Conservation (phyloP, 2,888 invertebrate genomes). For the Eledona agricola region DNA sequence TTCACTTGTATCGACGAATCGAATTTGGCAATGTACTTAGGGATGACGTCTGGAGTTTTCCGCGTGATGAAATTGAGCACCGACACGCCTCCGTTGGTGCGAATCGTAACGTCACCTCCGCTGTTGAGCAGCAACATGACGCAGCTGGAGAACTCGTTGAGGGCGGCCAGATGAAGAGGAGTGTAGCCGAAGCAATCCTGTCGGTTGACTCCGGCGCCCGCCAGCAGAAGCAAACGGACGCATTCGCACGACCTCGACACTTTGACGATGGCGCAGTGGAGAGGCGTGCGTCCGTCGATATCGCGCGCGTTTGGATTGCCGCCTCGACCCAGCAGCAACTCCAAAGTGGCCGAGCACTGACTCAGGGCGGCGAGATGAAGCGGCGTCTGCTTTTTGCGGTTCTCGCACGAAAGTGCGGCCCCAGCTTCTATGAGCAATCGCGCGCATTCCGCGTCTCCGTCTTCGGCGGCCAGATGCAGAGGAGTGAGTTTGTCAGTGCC, state of each 20-base stretch:
- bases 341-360: constrained; percentile 80
- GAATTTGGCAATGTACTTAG: constrained; percentile 69
- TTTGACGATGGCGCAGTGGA: constrained; percentile 84
- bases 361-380: constrained; percentile 84
- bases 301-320: constrained; percentile 68
- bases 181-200: constrained; percentile 86
- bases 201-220: constrained; percentile 77
- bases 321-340: constrained; percentile 71
- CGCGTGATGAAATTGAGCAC: constrained; percentile 83
- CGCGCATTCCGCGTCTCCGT: constrained; percentile 83
- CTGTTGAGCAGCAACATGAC: constrained; percentile 77
- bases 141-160: constrained; percentile 82
- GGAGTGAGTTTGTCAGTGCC: constrained; percentile 80
- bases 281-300: constrained; percentile 77
- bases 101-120: constrained; percentile 82
- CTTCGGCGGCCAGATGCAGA: constrained; percentile 87
- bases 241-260: constrained; percentile 77
- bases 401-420: constrained; percentile 79
- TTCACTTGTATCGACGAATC: constrained; percentile 80
- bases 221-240: constrained; percentile 70
- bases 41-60: constrained; percentile 84
- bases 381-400: constrained; percentile 81
- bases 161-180: constrained; percentile 81
- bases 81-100: constrained; percentile 83
- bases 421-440: constrained; percentile 76